phyloP scores from a whole-genome alignment of 2,888 invertebrate genomes.

The Thymelicus sylvestris region DNA sequence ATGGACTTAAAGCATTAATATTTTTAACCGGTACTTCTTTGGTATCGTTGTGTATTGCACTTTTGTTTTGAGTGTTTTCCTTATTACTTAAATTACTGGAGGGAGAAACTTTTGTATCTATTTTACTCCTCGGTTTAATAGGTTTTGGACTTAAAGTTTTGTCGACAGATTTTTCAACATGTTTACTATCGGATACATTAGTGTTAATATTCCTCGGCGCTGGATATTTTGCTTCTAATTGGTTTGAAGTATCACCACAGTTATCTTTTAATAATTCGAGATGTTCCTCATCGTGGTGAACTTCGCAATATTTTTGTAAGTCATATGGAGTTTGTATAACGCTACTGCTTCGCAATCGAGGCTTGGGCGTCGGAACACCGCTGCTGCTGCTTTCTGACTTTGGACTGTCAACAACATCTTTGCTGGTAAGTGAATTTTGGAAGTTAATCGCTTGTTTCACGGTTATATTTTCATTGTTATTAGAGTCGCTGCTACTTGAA shows the following conservation, averaged over 20 bases:
- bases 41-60: slow-evolving; percentile 79
- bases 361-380: slow-evolving; percentile 69
- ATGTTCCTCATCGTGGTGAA: slow-evolving; percentile 78
- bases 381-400: slow-evolving; percentile 52
- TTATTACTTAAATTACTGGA: slow-evolving; percentile 62
- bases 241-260: slow-evolving; percentile 53
- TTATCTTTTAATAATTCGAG: slow-evolving; percentile 74
- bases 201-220: slow-evolving; percentile 66
- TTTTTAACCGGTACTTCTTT: slow-evolving; percentile 77
- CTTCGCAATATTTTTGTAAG: slow-evolving; percentile 78
- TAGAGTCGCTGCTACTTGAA: slow-evolving; percentile 74
- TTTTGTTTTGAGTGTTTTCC: slow-evolving; percentile 62
- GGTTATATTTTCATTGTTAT: slow-evolving; percentile 77
- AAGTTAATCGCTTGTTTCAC: slow-evolving; percentile 75
- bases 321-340: slow-evolving; percentile 82
- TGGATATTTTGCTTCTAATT: slow-evolving; percentile 61
- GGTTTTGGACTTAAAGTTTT: slow-evolving; percentile 52
- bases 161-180: slow-evolving; percentile 53
- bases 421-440: slow-evolving; percentile 63
- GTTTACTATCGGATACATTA: slow-evolving; percentile 58
- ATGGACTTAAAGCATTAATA: slow-evolving; percentile 75
- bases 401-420: slow-evolving; percentile 66
- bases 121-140: slow-evolving; percentile 54
- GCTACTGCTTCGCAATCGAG: slow-evolving; percentile 76
- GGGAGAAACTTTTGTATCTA: slow-evolving; percentile 57